Base-by-base conservation (phyloP, 2,888 invertebrate genomes). In the Caenorhabditis sinica region DNA sequence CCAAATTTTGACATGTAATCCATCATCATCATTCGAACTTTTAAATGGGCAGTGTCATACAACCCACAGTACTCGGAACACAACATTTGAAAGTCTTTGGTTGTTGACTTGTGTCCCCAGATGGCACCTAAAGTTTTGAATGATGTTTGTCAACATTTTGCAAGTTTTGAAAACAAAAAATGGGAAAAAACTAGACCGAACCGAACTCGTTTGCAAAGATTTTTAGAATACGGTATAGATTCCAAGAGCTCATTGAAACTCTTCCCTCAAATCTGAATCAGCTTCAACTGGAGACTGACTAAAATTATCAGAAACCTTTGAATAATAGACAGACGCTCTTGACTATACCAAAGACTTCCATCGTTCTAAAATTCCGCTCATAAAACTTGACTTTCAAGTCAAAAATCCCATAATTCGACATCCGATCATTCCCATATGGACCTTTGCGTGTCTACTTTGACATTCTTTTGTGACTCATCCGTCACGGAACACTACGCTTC, bases 401-500 rank as follows among this genome's bases (percentile, higher is more conserved):
- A 56, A 56, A 56, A 28, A 28, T 13, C 25, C 56, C 25, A 69
- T 56, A 69, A 69, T 36, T 69, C 17, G 45, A 65, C 65, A 65
- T 56, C 69, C 36, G 56, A 69, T 40, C 56, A 69, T 56, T 69
- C 23, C 40, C 69, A 69, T 56, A 69, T 69, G 56, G 56, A 56
- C 20, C n/a, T 11, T 68, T 63, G 61, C 73, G 73, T 73, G 61
- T 63, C 61, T n/a, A 15, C 28, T 56, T 51, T 30, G 20, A 51
- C 49, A 51, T 51, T 51, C 61, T 36, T 73, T 33, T 73, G 49
- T 73, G 74, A 74, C 65, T 65, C 74, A 74, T 65, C 65, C 56
- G 74, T 74, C 74, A 74, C 74, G 74, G 74, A 74, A 74, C n/a
- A n/a, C n/a, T n/a, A n/a, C 74, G 53, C 43, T 65, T 65, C 74